phyloP scores from a whole-genome alignment of 2,113 vertebrate species.

The Galeopterus variegatus region DNA sequence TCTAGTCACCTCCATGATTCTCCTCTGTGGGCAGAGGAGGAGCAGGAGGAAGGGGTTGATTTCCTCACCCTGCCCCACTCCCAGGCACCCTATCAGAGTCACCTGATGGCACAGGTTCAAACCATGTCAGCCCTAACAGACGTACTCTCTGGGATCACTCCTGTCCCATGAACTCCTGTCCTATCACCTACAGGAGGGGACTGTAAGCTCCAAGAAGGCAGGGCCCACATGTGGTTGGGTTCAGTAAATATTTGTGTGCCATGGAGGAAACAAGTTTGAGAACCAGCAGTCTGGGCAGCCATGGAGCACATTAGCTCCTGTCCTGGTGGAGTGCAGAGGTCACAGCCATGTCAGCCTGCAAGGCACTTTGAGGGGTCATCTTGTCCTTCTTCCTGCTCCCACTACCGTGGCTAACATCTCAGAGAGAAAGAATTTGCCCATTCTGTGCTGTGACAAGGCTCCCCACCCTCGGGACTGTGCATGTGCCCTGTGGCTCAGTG shows the following conservation, averaged over 20 bases:
- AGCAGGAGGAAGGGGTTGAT: background rate
- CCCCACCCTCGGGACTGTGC: background rate
- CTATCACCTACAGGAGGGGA: background rate
- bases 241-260: background rate
- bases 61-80: background rate
- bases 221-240: fast-evolving
- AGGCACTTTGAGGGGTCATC: background rate
- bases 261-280: background rate
- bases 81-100: background rate
- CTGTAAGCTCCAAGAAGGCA: background rate
- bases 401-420: background rate
- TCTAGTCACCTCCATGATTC: too few relatives aligned
- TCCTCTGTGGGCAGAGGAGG: background rate
- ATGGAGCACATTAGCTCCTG: background rate
- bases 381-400: background rate
- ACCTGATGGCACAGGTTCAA: background rate
- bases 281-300: background rate
- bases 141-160: background rate
- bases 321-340: background rate
- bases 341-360: background rate
- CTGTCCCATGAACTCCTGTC: too few relatives aligned
- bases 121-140: background rate
- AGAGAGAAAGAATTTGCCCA: too few relatives aligned
- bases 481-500: background rate
- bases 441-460: background rate